Evolutionary conservation across 2,888 invertebrate species (phyloP), one percentile per base, ranked within the genome.

Genomic region (Cynaeus angustus): DNA sequence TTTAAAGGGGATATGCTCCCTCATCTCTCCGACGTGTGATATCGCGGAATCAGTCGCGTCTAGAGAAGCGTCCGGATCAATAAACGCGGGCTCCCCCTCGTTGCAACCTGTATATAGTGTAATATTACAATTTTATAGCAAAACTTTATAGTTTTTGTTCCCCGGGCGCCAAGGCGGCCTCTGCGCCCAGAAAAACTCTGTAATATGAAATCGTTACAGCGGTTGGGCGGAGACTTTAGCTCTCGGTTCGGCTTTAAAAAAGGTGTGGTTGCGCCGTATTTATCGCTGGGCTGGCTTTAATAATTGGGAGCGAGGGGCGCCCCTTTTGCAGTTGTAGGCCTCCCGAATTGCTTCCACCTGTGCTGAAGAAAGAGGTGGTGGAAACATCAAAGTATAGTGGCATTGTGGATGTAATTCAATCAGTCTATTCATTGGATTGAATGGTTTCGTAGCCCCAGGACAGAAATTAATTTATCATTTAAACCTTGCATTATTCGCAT

Each of bases 91-190:
- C 61, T 71, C 75, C 73, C 66, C 68, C 68, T 67, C 70, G 64
- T 71, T 72, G 74, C 75, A 74, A 74, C 73, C 72, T 75, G 71
- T 69, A 76, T 77, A 75, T 78, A 76, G 79, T 78, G 78, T 79
- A 76, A 80, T 79, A 80, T 81, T 80, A 81, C 79, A 80, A 79
- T 81, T 81, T 81, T 81, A 81, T 80, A 78, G 78, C 76, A 74
- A 81, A 80, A 80, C 73, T 81, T 81, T 80, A 80, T 80, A 80
- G 80, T 81, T 81, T 81, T 72, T 69, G 58, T 72, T 73, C 71
- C 70, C 68, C 66, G 70, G 69, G 71, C 68, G 64, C 71, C 71
- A 61, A 66, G 66, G 52, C 52, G 66, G 69, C 28, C 72, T 68
- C 66, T 43, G 53, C 55, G 70, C 71, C 61, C 71, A 72, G 73